Evolutionary conservation across 1,140 invertebrate species (phyloP), one percentile per base, ranked within the genome.

Genomic region (Pectinophora gossypiella): DNA sequence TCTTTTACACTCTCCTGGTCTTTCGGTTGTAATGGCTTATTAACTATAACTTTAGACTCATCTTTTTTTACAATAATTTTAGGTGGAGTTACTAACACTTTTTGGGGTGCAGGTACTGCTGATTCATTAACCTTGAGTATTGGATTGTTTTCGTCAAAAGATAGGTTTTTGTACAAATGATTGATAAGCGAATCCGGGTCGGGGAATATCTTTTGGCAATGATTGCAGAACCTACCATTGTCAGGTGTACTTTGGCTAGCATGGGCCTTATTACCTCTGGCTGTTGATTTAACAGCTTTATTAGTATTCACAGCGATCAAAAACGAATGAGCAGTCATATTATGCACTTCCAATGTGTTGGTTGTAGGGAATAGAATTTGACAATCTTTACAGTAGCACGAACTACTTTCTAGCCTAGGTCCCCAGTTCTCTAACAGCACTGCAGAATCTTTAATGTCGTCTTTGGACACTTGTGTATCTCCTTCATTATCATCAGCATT

Each of bases 291-390:
- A 48, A 12, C 35, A 4, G 51, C 43, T 4, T 18, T 46, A 21
- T 56, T 61, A 10, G 51, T 32, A 3, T 48, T 47, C 4, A 68
- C 48, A 5, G 67, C 64, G 3, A 79, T 61, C 1, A 82, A 43
- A 19, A 72, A 70, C 0, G 79, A 78, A 52, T 80, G 79, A 0
- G 50, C 54, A 0, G 40, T 10, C 60, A 72, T 72, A 13, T 69
- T 73, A 16, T 83, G 79, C 0, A 62, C 56, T 19, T 76, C 64
- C 3, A 78, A 54, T 0, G 65, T 64, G 9, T 76, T 75, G 4
- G 61, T 48, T 0, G 72, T 78, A 0, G 76, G 58, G 45, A 83
- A 80, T 7, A 79, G 38, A 0, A 56, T 70, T 13, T 61, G n/a
- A 35, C 79, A 80, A 3, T 59, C 38, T 0, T 58, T 18, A 23